Conservation (phyloP, 1,140 invertebrate genomes). For the Agraylea sexmaculata region DNA sequence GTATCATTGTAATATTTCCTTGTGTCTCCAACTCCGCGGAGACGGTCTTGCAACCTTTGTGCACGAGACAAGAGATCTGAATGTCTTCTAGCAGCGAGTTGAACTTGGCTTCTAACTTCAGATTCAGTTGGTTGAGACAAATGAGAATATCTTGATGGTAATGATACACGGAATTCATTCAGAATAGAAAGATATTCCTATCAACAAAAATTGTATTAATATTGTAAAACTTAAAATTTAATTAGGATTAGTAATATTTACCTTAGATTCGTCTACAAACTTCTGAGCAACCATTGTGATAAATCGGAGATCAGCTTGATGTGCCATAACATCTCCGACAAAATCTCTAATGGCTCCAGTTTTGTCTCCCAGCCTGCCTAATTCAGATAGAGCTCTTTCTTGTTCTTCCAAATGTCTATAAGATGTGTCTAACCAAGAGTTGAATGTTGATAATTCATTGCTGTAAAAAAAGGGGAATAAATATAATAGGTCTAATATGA, state of each 20-base stretch:
- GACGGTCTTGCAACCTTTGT: slow-evolving; percentile 67
- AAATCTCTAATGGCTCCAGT: slow-evolving; percentile 72
- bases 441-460: slow-evolving; percentile 69
- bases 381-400: slow-evolving; percentile 68
- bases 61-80: slow-evolving; percentile 66
- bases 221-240: too few relatives aligned
- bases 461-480: slow-evolving; percentile 28
- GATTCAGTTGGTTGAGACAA: slow-evolving; percentile 53
- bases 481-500: neutral
- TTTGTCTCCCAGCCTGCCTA: slow-evolving; percentile 59
- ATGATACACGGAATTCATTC: slow-evolving; percentile 72
- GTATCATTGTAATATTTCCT: slow-evolving; percentile 74
- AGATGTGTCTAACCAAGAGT: slow-evolving; percentile 72
- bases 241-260: slow-evolving; percentile 28
- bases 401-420: slow-evolving; percentile 71
- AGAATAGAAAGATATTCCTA: slow-evolving; percentile 66
- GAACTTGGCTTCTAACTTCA: slow-evolving; percentile 60
- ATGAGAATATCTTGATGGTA: slow-evolving; percentile 68
- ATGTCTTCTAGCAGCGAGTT: slow-evolving; percentile 56
- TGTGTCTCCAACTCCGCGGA: slow-evolving; percentile 63
- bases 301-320: slow-evolving; percentile 87
- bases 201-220: slow-evolving; percentile 19
- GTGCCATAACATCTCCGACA: slow-evolving; percentile 86
- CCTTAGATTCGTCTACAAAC: slow-evolving; percentile 86
- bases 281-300: slow-evolving; percentile 92